A percentile compares a stretch with the other conserved stretches of the same genome.
phyloP scores from a whole-genome alignment of 2,888 invertebrate genomes.

The Tipula unca region DNA sequence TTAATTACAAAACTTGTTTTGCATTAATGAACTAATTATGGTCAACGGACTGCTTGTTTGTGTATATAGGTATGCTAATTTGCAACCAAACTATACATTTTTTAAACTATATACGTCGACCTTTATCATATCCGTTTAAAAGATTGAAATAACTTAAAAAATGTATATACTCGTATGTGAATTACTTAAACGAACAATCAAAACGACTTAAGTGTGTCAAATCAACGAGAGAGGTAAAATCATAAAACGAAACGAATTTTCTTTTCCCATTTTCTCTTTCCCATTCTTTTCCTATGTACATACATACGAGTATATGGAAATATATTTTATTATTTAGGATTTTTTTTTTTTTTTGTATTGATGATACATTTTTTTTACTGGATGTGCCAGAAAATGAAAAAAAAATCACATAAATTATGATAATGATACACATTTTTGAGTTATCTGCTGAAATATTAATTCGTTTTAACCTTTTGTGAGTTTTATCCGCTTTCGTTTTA shows the following conservation, averaged over 20 bases:
- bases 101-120: not conserved
- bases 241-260: not conserved
- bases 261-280: not conserved
- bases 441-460: not conserved
- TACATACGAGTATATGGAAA: not conserved
- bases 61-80: not conserved
- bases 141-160: not conserved
- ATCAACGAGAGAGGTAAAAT: not conserved
- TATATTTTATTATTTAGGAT: not conserved
- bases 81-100: not conserved
- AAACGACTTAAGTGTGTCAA: not conserved
- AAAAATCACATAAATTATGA: not conserved
- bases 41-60: not conserved
- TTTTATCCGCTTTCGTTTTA: too few species aligned
- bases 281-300: not conserved
- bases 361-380: not conserved
- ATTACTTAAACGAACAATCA: not conserved
- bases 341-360: too few species aligned
- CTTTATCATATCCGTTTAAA: not conserved
- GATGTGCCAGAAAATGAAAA: not conserved
- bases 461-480: not conserved
- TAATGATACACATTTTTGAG: not conserved
- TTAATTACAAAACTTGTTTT: not conserved
- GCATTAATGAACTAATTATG: not conserved
- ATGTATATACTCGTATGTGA: too few species aligned